Evolutionary conservation across 2,888 invertebrate genomes (phyloP), one percentile per base, ranked within the genome.

Genomic region (Drosophila colorata): DNA sequence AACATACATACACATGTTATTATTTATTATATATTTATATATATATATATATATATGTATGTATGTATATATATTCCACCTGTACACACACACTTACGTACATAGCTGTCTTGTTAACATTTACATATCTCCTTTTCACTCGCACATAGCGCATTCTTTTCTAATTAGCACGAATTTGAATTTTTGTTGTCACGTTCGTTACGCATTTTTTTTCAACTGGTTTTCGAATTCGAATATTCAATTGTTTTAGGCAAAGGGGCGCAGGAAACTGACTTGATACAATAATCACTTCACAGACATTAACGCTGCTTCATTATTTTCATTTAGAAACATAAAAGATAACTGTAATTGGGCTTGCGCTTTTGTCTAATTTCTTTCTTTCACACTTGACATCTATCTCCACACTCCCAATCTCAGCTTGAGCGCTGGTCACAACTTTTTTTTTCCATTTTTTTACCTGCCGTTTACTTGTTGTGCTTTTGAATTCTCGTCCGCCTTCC

Each of bases 121-220:
- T 43, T 41, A 33, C 33, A 9, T 35, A 49, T 65, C 41, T 41
- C 33, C 16, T 49, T 67, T 43, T 46, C 61, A 14, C 60, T 67
- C 66, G 53, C 72, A 74, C 71, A 57, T 63, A 47, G 61, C 64
- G 58, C 69, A 82, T 84, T 88, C 79, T 79, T 79, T 75, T 65
- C 76, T 79, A 88, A 84, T 84, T 88, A 87, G 82, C 82, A 81
- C 84, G 63, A 87, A 69, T 78, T 75, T 49, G 48, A 69, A 68
- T 57, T 69, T 74, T 28, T 47, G 57, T 71, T 77, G 80, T 74
- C 73, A 86, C 83, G 80, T 69, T 76, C 51, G 49, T 31, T 37
- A 35, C 44, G 13, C 25, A 23, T 18, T 37, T 44, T 61, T 46
- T 31, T 47, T 77, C 47, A 55, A 75, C 68, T 74, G 60, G 63